Evolutionary conservation across 2,113 vertebrate genomes (phyloP).

Genomic region (Archocentrus centrarchus): DNA sequence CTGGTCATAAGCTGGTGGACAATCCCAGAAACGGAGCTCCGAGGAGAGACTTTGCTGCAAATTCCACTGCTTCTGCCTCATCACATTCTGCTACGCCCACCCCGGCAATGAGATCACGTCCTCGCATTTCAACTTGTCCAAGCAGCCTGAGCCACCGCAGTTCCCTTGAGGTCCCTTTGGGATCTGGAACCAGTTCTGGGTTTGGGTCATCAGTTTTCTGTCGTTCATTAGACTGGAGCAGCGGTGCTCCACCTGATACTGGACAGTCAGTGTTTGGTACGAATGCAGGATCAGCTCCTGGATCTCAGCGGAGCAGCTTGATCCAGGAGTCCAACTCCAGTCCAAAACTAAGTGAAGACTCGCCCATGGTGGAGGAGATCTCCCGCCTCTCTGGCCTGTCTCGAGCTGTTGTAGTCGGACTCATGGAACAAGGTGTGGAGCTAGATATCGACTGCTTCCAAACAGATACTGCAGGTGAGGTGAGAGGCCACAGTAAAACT

Average conservation of each 20-base stretch:
- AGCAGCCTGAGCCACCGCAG: constrained; percentile 80
- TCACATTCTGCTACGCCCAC: constrained; percentile 68
- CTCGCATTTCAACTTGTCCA: constrained; percentile 85
- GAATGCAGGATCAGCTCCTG: constrained; percentile 63
- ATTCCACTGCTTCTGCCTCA: constrained; percentile 64
- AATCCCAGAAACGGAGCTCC: constrained; percentile 69
- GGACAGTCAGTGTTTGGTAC: constrained; percentile 40
- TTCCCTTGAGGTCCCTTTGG: constrained; percentile 79
- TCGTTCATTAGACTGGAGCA: constrained; percentile 80
- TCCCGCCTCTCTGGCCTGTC: constrained; percentile 83
- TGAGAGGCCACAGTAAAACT: constrained; percentile 62
- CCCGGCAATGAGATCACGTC: constrained; percentile 80
- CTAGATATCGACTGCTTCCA: constrained; percentile 82
- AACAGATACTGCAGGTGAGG: constrained; percentile 65
- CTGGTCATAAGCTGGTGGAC: constrained; percentile 59
- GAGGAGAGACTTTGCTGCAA: constrained; percentile 52
- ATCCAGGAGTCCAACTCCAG: constrained; percentile 69
- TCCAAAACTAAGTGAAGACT: constrained; percentile 77
- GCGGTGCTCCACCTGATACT: constrained; percentile 53
- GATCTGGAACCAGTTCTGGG: constrained; percentile 45
- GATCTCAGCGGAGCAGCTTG: constrained; percentile 72
- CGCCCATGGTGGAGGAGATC: constrained; percentile 81
- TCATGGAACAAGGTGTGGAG: constrained; percentile 85
- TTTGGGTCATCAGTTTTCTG: constrained; percentile 75
- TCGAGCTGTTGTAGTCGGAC: constrained; percentile 80